phyloP scores from a whole-genome alignment of 2,797 vertebrate species.

The Petrocephalus schoutedeni region DNA sequence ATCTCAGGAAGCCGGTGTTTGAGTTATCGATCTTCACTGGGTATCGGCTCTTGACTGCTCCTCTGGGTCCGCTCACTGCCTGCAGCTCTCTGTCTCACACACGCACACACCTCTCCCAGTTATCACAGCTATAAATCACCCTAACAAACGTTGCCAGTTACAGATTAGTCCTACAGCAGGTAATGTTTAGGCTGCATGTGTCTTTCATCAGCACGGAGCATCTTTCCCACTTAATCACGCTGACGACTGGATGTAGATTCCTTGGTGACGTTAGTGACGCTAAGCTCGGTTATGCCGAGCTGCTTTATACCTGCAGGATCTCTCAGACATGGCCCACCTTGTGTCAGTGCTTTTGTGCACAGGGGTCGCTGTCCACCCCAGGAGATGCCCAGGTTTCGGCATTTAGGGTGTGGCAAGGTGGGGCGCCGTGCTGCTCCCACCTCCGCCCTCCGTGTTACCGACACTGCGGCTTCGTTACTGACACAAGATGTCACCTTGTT shows the following conservation, averaged over 20 bases:
- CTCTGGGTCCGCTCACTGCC: not conserved
- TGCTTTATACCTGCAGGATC: not conserved
- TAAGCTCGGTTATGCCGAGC: not conserved
- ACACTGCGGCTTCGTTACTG: not conserved
- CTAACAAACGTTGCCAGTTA: not conserved
- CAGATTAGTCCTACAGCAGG: not conserved
- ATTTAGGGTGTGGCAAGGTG: not conserved
- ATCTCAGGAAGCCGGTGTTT: constrained; percentile 21
- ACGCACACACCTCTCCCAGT: not conserved
- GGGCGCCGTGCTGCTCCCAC: not conserved
- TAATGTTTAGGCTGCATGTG: not conserved
- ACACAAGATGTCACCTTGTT: not conserved
- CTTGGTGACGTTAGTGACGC: not conserved
- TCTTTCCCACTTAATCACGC: not conserved
- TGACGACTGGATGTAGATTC: not conserved
- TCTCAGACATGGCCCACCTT: not conserved
- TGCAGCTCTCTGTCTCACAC: not conserved
- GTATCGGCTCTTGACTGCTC: not conserved
- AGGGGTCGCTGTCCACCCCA: not conserved
- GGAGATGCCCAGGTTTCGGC: not conserved
- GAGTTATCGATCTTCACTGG: constrained; percentile 36
- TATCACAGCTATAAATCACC: not conserved
- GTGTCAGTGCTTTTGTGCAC: not conserved
- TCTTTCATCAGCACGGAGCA: not conserved
- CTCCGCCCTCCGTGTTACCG: not conserved